Conservation (phyloP, 1,140 invertebrate species). For the Drosophila funebris region DNA sequence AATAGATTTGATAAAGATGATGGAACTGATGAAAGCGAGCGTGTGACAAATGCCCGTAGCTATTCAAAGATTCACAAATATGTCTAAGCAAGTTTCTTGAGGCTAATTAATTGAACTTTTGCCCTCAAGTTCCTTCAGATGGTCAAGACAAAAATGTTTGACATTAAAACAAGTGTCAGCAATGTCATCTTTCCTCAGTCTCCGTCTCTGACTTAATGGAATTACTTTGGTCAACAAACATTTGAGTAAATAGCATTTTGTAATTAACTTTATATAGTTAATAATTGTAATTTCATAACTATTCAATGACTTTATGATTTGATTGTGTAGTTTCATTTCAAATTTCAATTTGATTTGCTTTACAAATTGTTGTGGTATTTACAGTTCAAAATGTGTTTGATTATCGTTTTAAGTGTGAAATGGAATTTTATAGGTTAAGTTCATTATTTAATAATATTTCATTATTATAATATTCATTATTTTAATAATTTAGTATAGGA, state of each 20-base stretch:
- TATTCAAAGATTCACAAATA: constrained; percentile 67
- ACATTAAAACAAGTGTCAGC: constrained; percentile 8
- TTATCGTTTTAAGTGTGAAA: too few species aligned
- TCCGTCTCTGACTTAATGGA: constrained; percentile 9
- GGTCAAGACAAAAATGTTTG: constrained; percentile 14
- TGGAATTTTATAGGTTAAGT: too few species aligned
- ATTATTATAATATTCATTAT: too few species aligned
- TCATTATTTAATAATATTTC: too few species aligned
- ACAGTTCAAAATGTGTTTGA: too few species aligned
- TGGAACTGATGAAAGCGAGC: constrained; percentile 74
- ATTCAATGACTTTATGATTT: too few species aligned
- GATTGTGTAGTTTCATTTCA: too few species aligned
- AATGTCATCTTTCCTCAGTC: constrained; percentile 8
- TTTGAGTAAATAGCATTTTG: not conserved
- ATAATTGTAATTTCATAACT: not conserved
- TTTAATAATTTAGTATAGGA: too few species aligned
- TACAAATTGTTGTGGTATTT: too few species aligned
- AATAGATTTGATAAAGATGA: constrained; percentile 52
- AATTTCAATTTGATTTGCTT: too few species aligned
- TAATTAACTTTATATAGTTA: not conserved
- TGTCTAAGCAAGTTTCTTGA: constrained; percentile 51
- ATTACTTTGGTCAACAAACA: not conserved
- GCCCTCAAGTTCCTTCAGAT: too few species aligned
- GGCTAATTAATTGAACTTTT: constrained; percentile 66
- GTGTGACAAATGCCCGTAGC: constrained; percentile 71